Base-by-base conservation (phyloP, 2,797 vertebrate species). In the Eulemur albifrons region DNA sequence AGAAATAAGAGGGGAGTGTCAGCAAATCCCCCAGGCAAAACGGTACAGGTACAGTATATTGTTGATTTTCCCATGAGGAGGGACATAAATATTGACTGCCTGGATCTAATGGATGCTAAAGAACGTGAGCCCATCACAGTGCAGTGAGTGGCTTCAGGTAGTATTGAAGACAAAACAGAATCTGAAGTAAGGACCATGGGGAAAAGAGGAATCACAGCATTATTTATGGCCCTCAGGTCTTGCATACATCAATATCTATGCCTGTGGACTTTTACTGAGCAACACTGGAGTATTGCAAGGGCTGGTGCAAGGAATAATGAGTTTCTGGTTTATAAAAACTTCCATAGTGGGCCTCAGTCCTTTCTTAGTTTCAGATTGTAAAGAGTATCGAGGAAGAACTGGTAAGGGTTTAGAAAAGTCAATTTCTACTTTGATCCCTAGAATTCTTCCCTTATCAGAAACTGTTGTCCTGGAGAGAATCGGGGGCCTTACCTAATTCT, bases 141-240 rank as follows among this genome's bases (percentile, higher is more conserved):
- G 30, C 65, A 79, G 59, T 80, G 40, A 57, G 38, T 9, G 30
- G 11, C 50, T 77, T 80, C 13, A 0, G 63, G 61, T 63, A 65
- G 12, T 48, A 75, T 14, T 63, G 70, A 95, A 70, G 80, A 54
- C 48, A 43, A 86, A 85, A 91, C 32, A 81, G 82, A 96, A 88
- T 86, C 83, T 61, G 13, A 32, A 45, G 83, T 91, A 80, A 94
- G 63, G 38, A 40, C 38, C 84, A 40, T 3, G 76, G 90, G 65
- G 50, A 72, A 79, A 83, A 80, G 79, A 84, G 45, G 65, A 90
- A 80, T 57, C 59, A 30, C 15, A 4, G n/a, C 82, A 61, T 96
- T 76, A 80, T 63, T 59, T 87, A 95, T 59, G 54, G 45, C 10
- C 57, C 43, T 52, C 13, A 35, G 30, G 30, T 85, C 67, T 93